Evolutionary conservation across 2,888 invertebrate genomes (phyloP), one percentile per base, ranked within the genome.

Genomic region (Dolomedes plantarius): DNA sequence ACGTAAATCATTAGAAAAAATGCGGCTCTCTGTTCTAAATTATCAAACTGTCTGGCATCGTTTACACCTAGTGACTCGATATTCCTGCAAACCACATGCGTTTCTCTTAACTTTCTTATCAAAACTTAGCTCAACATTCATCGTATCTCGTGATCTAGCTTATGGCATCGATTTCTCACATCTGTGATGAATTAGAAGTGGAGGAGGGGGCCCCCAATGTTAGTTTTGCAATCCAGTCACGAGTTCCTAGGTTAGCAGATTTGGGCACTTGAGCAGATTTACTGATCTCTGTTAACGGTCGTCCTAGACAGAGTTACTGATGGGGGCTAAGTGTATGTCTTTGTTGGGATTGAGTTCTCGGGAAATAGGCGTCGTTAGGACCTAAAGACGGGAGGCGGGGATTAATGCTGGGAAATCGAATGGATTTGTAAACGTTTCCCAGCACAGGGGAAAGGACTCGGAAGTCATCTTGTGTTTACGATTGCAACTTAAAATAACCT

Each of bases 251-350:
- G 77, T 65, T 83, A 72, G 76, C 83, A 83, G 83, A 83, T 83
- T 83, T 83, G 50, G 72, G 76, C 83, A 83, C 83, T 83, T 77
- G 72, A 72, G 72, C 83, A 83, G 83, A 83, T 77, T 77, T 83
- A 65, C 83, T 77, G 77, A 83, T 83, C 77, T 83, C 71, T 83
- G 67, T 83, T 77, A 83, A 77, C 72, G 83, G 36, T 28, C 23
- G 67, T 19, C 36, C 29, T 76, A 27, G 82, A 76, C 76, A 64
- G 71, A 76, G 83, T 83, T 72, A 67, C 77, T 77, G 77, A 77
- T 76, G 36, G 77, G 72, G 65, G 31, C 62, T 28, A 28, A 64
- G 41, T 31, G 39, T 32, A 19, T 46, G 65, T 72, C 65, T 83
- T 83, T 83, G 41, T 75, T 62, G 64, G 29, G 31, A 65, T 23